Evolutionary conservation across 1,140 invertebrate species (phyloP), one percentile per base, ranked within the genome.

Genomic region (Achroia grisella): DNA sequence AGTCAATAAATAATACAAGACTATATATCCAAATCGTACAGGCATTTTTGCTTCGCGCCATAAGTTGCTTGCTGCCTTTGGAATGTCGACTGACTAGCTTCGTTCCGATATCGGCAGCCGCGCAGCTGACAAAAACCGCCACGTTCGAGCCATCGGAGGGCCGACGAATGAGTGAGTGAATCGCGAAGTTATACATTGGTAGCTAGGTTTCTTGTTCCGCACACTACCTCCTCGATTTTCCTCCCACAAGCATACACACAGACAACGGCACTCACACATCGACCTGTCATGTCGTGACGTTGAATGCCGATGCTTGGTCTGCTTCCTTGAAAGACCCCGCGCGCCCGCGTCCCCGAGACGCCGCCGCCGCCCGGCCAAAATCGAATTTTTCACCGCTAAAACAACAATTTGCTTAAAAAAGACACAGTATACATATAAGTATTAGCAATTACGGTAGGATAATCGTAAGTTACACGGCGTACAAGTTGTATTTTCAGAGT

Each of bases 1-100:
- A 61, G 59, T 55, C 52, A 65, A 67, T 70, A 71, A 79, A 79
- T 73, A 78, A 81, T 67, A 62, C 55, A 41, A 48, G 52, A 52
- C 60, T 76, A 76, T 79, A 72, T 71, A 74, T 83, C 65, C 76
- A 62, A 71, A 76, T 50, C 54, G 66, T 60, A 62, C 52, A 71
- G 72, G 75, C 69, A 81, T 83, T 81, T 72, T 53, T 70, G 65
- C 60, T 71, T 77, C 69, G 74, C 71, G 68, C 77, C 74, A 75
- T 81, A 80, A 83, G 58, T 69, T 50, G 62, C 57, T 48, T 53
- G 27, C 23, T 10, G 31, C 1, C 58, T 62, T 39, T 57, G 79
- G 77, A 84, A 84, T 84, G 80, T 66, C 67, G 75, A 78, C 68
- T 39, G 68, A 74, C 77, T 64, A 64, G 71, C 64, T 64, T 52